Evolutionary conservation across 2,113 vertebrate species (phyloP).

Genomic region (Raphicerus campestris): DNA sequence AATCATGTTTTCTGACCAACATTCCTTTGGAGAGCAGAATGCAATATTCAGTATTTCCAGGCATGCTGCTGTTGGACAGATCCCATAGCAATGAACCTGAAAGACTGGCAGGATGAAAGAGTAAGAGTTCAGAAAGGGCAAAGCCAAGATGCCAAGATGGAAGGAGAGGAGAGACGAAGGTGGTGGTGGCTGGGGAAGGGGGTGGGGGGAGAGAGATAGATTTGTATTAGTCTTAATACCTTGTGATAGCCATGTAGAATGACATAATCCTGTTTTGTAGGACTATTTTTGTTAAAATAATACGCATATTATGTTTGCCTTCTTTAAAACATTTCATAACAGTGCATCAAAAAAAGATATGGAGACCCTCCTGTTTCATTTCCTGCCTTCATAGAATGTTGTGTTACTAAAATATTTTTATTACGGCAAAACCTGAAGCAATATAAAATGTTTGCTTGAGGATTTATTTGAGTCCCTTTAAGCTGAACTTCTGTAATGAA

Average conservation of each 20-base stretch:
- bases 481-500: slow-evolving; percentile 89
- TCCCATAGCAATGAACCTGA: background rate
- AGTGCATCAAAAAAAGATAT: slow-evolving; percentile 74
- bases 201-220: background rate
- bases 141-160: slow-evolving; percentile 24
- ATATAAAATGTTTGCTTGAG: slow-evolving; percentile 85
- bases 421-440: slow-evolving; percentile 85
- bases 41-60: background rate
- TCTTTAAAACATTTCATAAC: slow-evolving; percentile 75
- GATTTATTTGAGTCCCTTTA: slow-evolving; percentile 86
- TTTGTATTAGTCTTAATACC: slow-evolving; percentile 74
- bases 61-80: background rate
- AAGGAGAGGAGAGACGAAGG: background rate
- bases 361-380: slow-evolving; percentile 79
- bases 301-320: slow-evolving; percentile 74
- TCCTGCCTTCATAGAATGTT: slow-evolving; percentile 83
- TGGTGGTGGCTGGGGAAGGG: fast-evolving
- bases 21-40: background rate
- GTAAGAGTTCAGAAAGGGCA: slow-evolving; percentile 20
- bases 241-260: slow-evolving; percentile 63
- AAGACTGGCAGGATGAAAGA: background rate
- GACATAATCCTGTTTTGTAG: slow-evolving; percentile 74
- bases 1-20: background rate
- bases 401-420: slow-evolving; percentile 87
- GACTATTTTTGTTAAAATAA: slow-evolving; percentile 80